phyloP scores from a whole-genome alignment of 2,113 vertebrate genomes.

The Salminus brasiliensis region DNA sequence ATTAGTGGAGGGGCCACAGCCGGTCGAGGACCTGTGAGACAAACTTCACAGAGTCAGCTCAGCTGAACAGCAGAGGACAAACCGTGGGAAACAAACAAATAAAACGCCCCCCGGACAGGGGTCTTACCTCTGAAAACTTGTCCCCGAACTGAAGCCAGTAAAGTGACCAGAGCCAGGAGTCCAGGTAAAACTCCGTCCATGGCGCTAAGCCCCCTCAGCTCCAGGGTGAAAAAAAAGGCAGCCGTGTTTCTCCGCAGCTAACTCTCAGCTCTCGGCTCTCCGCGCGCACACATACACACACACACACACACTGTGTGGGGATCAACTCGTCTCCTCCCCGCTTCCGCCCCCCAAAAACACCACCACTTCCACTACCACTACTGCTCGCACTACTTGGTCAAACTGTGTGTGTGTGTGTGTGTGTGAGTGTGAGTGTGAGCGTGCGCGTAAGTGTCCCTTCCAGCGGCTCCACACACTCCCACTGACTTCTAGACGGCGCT shows the following conservation, averaged over 20 bases:
- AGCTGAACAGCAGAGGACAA: no score
- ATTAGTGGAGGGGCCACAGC: no score
- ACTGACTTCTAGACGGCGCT: slow-evolving; percentile 8
- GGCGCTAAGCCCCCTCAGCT: slow-evolving; percentile 51
- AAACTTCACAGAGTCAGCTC: no score
- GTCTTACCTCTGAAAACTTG: slow-evolving; percentile 63
- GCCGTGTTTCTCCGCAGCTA: slow-evolving; percentile 43
- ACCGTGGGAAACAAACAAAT: background rate
- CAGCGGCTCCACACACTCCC: background rate
- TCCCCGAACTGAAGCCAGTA: slow-evolving; percentile 53
- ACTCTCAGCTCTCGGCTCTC: slow-evolving; percentile 33
- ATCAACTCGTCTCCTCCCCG: background rate
- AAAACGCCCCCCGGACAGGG: background rate
- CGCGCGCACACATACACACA: background rate
- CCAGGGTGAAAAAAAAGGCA: slow-evolving; percentile 43
- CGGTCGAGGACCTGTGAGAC: no score
- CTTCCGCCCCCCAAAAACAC: background rate
- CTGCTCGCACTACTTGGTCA: background rate
- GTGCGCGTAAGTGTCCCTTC: background rate
- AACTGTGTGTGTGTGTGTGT: background rate
- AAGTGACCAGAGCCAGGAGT: slow-evolving; percentile 56
- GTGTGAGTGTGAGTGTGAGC: background rate
- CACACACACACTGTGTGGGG: background rate
- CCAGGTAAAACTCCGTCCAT: slow-evolving; percentile 65
- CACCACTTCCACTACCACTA: background rate